A percentile compares a stretch with the other conserved stretches of the same genome.
Conservation (phyloP, 2,888 invertebrate genomes). For the Charanyca ferruginea region DNA sequence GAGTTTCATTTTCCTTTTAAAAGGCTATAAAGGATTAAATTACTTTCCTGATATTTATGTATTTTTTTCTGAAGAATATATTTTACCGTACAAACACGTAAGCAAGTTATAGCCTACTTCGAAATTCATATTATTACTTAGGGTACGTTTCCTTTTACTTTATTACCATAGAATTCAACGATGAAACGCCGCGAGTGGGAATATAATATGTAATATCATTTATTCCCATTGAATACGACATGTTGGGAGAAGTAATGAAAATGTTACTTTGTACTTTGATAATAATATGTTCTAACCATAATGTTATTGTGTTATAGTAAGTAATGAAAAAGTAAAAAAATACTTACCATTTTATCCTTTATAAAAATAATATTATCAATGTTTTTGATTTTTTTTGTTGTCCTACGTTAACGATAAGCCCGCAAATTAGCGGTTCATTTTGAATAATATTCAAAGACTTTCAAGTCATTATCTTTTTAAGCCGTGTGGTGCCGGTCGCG, state of each 20-base stretch:
- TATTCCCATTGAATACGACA: slow-evolving; percentile 40
- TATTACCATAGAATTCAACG: slow-evolving; percentile 31
- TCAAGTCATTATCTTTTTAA: too few relatives aligned
- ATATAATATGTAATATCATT: slow-evolving; percentile 6
- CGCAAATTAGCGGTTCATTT: slow-evolving; percentile 8
- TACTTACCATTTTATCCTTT: not conserved
- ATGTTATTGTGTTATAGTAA: slow-evolving; percentile 5
- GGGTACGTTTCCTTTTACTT: slow-evolving; percentile 34
- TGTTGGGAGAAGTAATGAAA: slow-evolving; percentile 23
- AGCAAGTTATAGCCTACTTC: slow-evolving; percentile 15
- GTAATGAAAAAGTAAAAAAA: not conserved
- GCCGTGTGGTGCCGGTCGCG: too few relatives aligned
- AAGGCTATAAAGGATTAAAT: slow-evolving; percentile 10
- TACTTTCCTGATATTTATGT: slow-evolving; percentile 6
- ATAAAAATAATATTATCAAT: not conserved
- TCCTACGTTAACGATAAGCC: slow-evolving; percentile 1
- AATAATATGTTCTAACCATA: not conserved
- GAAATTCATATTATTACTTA: slow-evolving; percentile 30
- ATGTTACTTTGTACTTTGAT: slow-evolving; percentile 5
- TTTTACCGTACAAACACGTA: slow-evolving; percentile 7
- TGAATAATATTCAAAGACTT: slow-evolving; percentile 24
- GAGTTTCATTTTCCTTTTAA: slow-evolving; percentile 8
- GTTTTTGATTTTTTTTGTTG: slow-evolving; percentile 9
- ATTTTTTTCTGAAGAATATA: slow-evolving; percentile 4
- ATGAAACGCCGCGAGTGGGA: slow-evolving; percentile 10